Evolutionary conservation across 2,113 vertebrate species (phyloP).

Genomic region (Vidua macroura): DNA sequence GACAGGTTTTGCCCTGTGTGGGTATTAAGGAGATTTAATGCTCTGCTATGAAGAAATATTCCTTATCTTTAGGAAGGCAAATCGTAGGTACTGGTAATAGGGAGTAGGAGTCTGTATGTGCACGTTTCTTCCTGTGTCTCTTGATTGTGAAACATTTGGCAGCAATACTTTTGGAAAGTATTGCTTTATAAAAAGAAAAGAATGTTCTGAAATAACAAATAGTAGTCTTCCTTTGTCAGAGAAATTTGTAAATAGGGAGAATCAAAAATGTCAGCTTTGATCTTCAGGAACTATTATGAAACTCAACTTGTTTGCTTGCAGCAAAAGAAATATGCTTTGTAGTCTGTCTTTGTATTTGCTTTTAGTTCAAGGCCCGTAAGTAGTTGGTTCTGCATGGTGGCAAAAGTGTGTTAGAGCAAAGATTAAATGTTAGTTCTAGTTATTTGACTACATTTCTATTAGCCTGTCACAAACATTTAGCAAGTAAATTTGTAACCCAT

Average conservation of each 20-base stretch:
- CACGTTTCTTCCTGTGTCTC: neutral
- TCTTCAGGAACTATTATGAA: neutral
- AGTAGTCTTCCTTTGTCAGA: neutral
- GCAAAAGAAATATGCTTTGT: neutral
- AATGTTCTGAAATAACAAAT: neutral
- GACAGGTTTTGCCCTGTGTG: neutral
- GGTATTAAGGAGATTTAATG: neutral
- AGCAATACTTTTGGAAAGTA: neutral
- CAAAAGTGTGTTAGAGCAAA: neutral
- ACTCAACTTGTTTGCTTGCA: neutral
- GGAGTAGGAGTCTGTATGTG: neutral
- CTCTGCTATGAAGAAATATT: neutral
- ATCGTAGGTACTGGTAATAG: neutral
- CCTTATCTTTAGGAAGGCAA: neutral
- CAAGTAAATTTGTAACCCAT: neutral
- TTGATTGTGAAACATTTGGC: neutral
- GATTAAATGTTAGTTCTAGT: neutral
- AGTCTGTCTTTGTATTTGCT: neutral
- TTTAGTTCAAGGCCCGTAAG: neutral
- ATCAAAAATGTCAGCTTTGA: neutral
- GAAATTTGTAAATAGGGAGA: neutral
- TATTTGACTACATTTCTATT: neutral
- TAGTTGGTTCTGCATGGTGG: neutral
- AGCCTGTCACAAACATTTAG: neutral
- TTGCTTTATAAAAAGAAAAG: neutral